Evolutionary conservation across 2,888 invertebrate species (phyloP), one percentile per base, ranked within the genome.

Genomic region (Mesorhabditis sp.): DNA sequence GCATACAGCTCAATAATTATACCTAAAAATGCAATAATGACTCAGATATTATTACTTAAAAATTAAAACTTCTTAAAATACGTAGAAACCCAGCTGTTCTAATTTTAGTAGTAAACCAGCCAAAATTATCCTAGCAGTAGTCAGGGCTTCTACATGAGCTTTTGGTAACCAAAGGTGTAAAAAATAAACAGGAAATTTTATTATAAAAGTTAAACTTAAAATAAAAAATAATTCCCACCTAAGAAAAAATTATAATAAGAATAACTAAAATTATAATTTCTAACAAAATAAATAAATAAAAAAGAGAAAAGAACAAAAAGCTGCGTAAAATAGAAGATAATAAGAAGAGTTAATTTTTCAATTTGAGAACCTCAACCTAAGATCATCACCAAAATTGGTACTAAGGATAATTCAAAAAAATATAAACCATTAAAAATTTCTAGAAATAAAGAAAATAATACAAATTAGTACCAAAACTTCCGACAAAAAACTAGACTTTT

Each of bases 121-220:
- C 41, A 80, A 74, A 4, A 80, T 67, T 69, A 80, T 80, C 10
- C 80, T 80, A 71, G 80, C 80, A n/a, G 74, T 74, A 41, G 80
- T 80, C n/a, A 80, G 79, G 4, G 80, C 80, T 50, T 80, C 80
- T 15, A 80, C 80, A 80, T 80, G 80, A 43, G 79, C 77, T 68
- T 80, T 80, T 7, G 80, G 80, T 74, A 80, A 76, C 66, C 80
- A 80, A 0, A 79, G 65, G 89, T 91, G 91, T 89, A 91, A 91
- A 89, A 90, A 78, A 74, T 77, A 77, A 76, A 79, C 72, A 45
- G 76, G 76, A 69, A 75, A 76, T 67, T 75, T 76, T 68, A 75
- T 75, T 70, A 77, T 76, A 74, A 76, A 77, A 28, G 74, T 76
- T 63, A 77, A 67, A 13, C 75, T 74, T 68, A 74, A 70, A 77